These are phyloP conservation scores for Balanococcus diminutus DNA, from an alignment of 2,888 invertebrate genomes.

Conservation along the genomic window DNA sequence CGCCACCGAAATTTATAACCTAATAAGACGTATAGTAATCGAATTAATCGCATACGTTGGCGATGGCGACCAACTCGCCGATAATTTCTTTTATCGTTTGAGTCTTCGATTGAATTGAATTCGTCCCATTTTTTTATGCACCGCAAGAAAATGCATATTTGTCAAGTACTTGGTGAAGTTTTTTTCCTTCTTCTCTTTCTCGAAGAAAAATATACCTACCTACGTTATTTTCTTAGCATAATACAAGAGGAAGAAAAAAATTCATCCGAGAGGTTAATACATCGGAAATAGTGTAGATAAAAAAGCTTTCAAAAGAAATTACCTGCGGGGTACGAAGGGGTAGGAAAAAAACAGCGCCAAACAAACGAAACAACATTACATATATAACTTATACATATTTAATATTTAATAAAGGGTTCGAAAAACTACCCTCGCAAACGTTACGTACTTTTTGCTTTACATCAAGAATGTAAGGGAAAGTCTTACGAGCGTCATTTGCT, in stretches of 20 bases:
- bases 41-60: not conserved
- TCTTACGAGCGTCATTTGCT: constrained; percentile 32
- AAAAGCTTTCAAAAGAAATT: constrained; percentile 35
- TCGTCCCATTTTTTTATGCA: not conserved
- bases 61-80: not conserved
- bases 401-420: constrained; percentile 47
- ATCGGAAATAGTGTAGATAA: constrained; percentile 25
- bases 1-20: constrained; percentile 15
- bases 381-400: constrained; percentile 48
- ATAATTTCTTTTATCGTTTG: not conserved
- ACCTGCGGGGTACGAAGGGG: not conserved
- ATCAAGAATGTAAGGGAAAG: not conserved
- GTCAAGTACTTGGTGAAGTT: no score
- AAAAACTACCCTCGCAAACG: constrained; percentile 36
- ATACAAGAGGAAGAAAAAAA: not conserved
- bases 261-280: constrained; percentile 1
- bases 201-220: not conserved
- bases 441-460: not conserved
- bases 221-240: not conserved
- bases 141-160: not conserved
- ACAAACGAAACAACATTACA: constrained; percentile 47
- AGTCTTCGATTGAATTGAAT: not conserved
- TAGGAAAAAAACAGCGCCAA: constrained; percentile 13
- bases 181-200: not conserved
- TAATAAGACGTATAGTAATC: constrained; percentile 18